A percentile compares a stretch with the other conserved stretches of the same genome.
Evolutionary conservation across 35 echinoderm and acorn worm species (phyloP).

Genomic region (Eucidaris tribuloides): DNA sequence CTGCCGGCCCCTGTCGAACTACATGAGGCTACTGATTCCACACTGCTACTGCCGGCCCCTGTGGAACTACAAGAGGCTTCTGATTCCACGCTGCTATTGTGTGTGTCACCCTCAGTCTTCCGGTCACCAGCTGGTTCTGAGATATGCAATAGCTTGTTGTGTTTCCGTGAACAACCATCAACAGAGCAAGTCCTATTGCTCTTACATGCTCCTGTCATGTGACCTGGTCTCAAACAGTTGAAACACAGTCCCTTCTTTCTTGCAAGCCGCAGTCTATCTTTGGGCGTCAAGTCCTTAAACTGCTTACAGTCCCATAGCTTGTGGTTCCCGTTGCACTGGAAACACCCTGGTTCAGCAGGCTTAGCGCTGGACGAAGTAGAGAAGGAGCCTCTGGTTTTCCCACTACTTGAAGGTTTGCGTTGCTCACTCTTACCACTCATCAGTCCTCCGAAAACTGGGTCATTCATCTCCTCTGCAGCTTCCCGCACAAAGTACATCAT

Average conservation of each 20-base stretch:
- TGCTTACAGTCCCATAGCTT: too few relatives aligned
- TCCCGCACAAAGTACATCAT: not conserved
- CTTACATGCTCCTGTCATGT: conserved; percentile 37
- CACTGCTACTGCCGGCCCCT: conserved; percentile 27
- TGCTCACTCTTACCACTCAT: too few relatives aligned
- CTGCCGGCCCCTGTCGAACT: conserved; percentile 31
- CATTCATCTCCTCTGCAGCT: conserved; percentile 12
- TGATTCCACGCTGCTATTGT: not conserved
- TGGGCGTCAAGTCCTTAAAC: conserved; percentile 6
- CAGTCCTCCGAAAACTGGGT: conserved; percentile 18
- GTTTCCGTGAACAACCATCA: conserved; percentile 14
- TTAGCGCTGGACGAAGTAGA: not conserved
- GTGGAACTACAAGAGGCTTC: not conserved
- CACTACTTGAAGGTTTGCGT: too few relatives aligned
- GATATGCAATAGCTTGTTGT: conserved; percentile 14
- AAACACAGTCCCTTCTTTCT: conserved; percentile 28
- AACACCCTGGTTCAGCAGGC: not conserved
- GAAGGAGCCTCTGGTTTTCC: not conserved
- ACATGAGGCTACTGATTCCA: too few relatives aligned
- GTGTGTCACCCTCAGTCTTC: not conserved
- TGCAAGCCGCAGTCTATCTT: conserved; percentile 1
- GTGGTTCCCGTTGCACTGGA: conserved; percentile 9
- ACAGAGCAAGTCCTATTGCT: conserved; percentile 10
- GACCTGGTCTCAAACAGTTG: conserved; percentile 53
- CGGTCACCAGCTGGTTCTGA: not conserved